These are phyloP conservation scores for Scalopus aquaticus DNA, from an alignment of 2,113 vertebrate genomes.

Conservation along the genomic window DNA sequence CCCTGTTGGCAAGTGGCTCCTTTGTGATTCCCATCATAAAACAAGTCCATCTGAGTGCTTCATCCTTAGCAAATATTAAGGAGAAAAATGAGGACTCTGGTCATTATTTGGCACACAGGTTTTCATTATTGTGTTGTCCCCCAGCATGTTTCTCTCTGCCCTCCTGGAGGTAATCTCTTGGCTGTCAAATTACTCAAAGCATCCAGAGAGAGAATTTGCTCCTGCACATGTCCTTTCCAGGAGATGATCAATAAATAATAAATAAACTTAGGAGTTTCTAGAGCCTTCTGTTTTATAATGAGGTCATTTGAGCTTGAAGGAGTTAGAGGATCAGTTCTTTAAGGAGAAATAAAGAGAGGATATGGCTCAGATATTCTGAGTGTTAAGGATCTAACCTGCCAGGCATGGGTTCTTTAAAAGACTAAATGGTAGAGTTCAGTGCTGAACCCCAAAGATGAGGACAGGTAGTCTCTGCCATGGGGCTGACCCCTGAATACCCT, in stretches of 20 bases:
- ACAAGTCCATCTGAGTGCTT: not conserved
- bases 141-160: conserved; percentile 9
- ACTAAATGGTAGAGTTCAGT: not conserved
- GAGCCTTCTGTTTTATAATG: conserved; percentile 51
- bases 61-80: conserved; percentile 36
- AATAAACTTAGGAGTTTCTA: conserved; percentile 22
- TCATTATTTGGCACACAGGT: not conserved
- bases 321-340: not conserved
- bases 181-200: conserved; percentile 63
- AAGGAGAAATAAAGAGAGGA: not conserved
- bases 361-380: not conserved
- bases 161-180: conserved; percentile 16
- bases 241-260: conserved; percentile 67
- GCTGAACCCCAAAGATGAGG: not conserved
- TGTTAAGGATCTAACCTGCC: not conserved
- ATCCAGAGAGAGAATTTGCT: conserved; percentile 34
- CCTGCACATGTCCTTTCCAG: conserved; percentile 40
- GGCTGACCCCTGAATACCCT: not conserved
- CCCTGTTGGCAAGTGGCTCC: not conserved
- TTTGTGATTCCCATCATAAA: conserved; percentile 17
- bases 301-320: conserved; percentile 36
- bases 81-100: conserved; percentile 12
- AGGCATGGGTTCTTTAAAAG: not conserved
- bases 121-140: conserved; percentile 35
- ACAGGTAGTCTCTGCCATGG: not conserved